These are phyloP conservation scores for Trachelus iudaicus DNA, from an alignment of 2,888 invertebrate genomes.

Conservation along the genomic window DNA sequence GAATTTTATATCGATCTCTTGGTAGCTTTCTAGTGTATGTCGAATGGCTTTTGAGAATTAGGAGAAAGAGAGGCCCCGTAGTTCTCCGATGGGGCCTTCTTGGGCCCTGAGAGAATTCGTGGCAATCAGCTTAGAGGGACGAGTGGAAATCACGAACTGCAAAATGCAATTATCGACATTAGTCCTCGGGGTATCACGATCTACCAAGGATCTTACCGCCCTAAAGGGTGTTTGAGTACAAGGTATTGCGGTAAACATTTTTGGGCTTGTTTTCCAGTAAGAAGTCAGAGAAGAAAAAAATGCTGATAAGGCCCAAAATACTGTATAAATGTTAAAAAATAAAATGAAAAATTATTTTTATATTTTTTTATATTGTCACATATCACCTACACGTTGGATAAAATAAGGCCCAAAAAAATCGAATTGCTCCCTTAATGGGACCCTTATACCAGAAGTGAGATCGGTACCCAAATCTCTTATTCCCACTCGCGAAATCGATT, in stretches of 20 bases:
- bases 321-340: not conserved
- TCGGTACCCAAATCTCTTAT: not conserved
- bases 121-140: constrained; percentile 21
- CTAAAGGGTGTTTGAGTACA: constrained; percentile 44
- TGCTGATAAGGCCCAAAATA: not conserved
- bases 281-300: not conserved
- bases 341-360: not conserved
- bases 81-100: not conserved
- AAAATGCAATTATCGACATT: constrained; percentile 64
- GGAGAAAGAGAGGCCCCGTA: not conserved
- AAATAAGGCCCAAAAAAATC: not conserved
- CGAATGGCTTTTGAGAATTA: too few relatives aligned
- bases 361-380: not conserved
- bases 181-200: constrained; percentile 64
- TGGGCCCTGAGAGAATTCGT: constrained; percentile 18
- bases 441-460: not conserved
- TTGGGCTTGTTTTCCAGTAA: not conserved
- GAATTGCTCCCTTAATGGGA: not conserved
- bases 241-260: constrained; percentile 30
- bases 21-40: not conserved
- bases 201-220: constrained; percentile 42
- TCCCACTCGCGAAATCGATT: not conserved
- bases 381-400: not conserved
- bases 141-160: constrained; percentile 62
- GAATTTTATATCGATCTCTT: not conserved